phyloP scores from a whole-genome alignment of 1,140 invertebrate species.

The Drosophila punjabiensis region DNA sequence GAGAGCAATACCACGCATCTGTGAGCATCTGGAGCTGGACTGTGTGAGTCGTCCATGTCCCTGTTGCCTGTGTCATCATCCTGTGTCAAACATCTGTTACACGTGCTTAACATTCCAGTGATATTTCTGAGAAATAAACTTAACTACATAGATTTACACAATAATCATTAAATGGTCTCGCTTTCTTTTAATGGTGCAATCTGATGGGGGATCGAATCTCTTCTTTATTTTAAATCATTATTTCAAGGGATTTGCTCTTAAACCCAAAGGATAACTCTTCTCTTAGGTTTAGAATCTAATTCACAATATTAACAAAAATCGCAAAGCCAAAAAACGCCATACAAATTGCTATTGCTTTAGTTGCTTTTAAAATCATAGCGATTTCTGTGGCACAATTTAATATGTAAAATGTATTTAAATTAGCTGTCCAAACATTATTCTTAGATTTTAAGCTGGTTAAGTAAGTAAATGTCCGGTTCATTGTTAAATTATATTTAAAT shows the following conservation, averaged over 20 bases:
- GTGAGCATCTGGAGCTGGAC: slow-evolving; percentile 26
- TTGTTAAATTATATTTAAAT: background rate
- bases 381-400: background rate
- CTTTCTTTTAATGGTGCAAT: background rate
- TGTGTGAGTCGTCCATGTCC: background rate
- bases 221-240: slow-evolving; percentile 2
- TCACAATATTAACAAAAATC: background rate
- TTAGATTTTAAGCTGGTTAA: background rate
- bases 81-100: slow-evolving; percentile 28
- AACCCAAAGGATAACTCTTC: background rate
- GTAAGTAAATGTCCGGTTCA: background rate
- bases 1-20: slow-evolving; percentile 80
- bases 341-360: background rate
- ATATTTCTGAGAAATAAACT: slow-evolving; percentile 72
- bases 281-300: background rate
- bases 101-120: slow-evolving; percentile 55
- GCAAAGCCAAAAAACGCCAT: background rate
- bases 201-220: background rate
- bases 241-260: background rate
- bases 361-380: background rate
- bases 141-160: slow-evolving; percentile 41
- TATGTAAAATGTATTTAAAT: background rate
- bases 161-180: background rate
- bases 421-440: background rate
- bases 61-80: slow-evolving; percentile 13